Base-by-base conservation (phyloP, 1,140 invertebrate genomes). In the Psix sp. region DNA sequence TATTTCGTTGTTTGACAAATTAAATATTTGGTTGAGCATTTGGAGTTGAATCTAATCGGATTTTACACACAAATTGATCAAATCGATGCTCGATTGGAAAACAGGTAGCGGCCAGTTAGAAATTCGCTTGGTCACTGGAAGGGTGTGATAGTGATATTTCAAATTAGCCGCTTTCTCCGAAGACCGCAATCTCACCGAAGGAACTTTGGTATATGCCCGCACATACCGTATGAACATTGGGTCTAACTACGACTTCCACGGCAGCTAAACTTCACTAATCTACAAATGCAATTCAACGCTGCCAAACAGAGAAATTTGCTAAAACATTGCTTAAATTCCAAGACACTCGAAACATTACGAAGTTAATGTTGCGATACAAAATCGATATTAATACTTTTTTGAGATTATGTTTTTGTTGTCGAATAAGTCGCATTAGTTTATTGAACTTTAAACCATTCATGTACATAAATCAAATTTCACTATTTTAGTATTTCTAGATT, bases 241-340 rank as follows among this genome's bases (percentile, higher is more conserved):
- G 42, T 18, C 62, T 24, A 74, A 74, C 63, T 67, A 63, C 56
- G 56, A 59, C 60, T 49, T 70, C 52, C 60, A 62, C 46, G 52
- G 73, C 62, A 26, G 20, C 49, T 62, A 72, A 81, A 80, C 66
- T 81, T 71, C 59, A 18, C 76, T 81, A 80, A 83, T 82, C 78
- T 77, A 26, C 26, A 43, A 63, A 75, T 62, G 77, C 75, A 79
- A 82, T 81, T 80, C 77, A 49, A 62, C 67, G 21, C 42, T 35
- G 43, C 35, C 52, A 31, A 46, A 65, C 31, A 54, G 59, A 40
- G 39, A 49, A 52, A 59, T 63, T 33, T 59, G 31, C 35, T 18
- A 71, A 46, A 68, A 62, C 57, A 65, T 71, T 60, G 48, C 75
- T 45, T 20, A 51, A 59, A 76, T 77, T 76, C 65, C 43, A 74